phyloP scores from a whole-genome alignment of 2,888 invertebrate genomes.

The Polyploca ridens region DNA sequence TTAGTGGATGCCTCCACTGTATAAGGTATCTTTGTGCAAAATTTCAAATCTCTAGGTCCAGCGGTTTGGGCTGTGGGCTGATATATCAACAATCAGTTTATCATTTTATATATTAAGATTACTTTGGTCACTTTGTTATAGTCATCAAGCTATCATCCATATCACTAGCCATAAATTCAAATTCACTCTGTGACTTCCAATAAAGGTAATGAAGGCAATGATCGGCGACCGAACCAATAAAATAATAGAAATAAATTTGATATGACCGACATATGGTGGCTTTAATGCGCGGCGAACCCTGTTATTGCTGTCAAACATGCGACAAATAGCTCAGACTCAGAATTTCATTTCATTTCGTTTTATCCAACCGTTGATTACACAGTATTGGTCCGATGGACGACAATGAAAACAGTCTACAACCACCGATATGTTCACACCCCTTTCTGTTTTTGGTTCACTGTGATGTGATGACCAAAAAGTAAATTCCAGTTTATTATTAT shows the following conservation, averaged over 20 bases:
- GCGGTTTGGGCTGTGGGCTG: no score
- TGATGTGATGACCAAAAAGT: constrained; percentile 83
- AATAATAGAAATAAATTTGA: constrained; percentile 85
- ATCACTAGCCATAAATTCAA: constrained; percentile 80
- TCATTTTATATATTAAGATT: no score
- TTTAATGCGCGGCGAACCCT: constrained; percentile 79
- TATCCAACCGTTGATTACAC: constrained; percentile 80
- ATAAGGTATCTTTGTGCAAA: no score
- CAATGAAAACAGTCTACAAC: constrained; percentile 78
- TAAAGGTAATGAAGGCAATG: constrained; percentile 83
- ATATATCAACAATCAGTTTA: no score
- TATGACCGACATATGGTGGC: constrained; percentile 84
- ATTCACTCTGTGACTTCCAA: constrained; percentile 81
- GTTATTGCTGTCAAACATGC: constrained; percentile 85
- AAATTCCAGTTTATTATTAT: constrained; percentile 85
- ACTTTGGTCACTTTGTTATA: constrained; percentile 78
- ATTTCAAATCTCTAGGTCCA: no score
- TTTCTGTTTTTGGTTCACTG: constrained; percentile 78
- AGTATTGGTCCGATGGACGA: constrained; percentile 78
- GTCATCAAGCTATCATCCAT: constrained; percentile 78
- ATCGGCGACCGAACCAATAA: constrained; percentile 78
- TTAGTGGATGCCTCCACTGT: no score
- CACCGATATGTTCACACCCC: constrained; percentile 82
- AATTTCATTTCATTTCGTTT: constrained; percentile 78
- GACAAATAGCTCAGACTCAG: constrained; percentile 77